Evolutionary conservation across 2,113 vertebrate genomes (phyloP), one percentile per base, ranked within the genome.

Genomic region (Chauna torquata): DNA sequence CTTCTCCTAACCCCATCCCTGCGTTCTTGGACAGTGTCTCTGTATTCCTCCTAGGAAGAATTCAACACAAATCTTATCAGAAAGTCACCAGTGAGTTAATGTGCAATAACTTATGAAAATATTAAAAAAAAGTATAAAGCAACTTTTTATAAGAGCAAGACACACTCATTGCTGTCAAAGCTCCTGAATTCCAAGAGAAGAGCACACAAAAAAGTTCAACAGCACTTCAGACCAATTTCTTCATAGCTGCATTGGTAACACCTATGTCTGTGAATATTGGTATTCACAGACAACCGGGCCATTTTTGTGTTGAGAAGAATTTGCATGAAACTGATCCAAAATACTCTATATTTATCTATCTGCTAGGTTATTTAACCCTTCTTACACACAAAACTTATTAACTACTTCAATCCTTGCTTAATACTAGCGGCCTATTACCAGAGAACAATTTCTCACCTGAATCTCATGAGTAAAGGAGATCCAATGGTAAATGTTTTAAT

Each of bases 1-100:
- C 45, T 79, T 34, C 66, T 58, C 28, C 52, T 66, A 85, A 65
- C 38, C 14, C 15, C 11, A 72, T 9, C 34, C 47, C 25, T 36
- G 42, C 19, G 54, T 0, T 0, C 25, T 52, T 0, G 0, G 50
- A 69, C 34, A 57, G 27, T 8, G 24, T 64, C 75, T 58, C 61
- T 45, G 11, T 18, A 27, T 14, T 81, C 27, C 28, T 76, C 13
- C 25, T 20, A 34, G 6, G 44, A 34, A 45, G 49, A 50, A 79
- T 32, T 81, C 64, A 58, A 58, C 18, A 58, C 2, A 44, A 32
- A 65, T 54, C 45, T 65, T 81, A 50, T 5, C 55, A 76, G 44
- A 82, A 79, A 65, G 34, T 16, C 36, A 87, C 58, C 19, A 36
- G 17, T 12, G 11, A 92, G 58, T 32, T 64, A 54, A 77, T 2